phyloP scores from a whole-genome alignment of 2,797 vertebrate species.

The Sparidentex hasta region DNA sequence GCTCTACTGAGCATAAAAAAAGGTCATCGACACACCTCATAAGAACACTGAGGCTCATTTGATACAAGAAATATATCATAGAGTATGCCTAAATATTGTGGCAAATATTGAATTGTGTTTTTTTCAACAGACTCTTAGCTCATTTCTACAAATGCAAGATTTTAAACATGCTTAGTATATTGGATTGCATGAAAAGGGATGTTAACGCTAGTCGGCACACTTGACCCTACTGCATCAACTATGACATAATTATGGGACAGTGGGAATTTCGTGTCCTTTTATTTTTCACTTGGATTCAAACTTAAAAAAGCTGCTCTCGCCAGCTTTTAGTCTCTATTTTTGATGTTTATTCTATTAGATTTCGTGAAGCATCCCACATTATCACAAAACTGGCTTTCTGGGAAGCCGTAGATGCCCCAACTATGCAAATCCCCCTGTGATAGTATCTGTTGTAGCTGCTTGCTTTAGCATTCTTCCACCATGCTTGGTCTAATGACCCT shows the following conservation, averaged over 20 bases:
- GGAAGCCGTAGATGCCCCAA: not conserved
- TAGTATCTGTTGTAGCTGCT: not conserved
- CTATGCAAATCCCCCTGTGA: conserved; percentile 1
- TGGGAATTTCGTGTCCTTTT: not conserved
- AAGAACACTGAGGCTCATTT: not conserved
- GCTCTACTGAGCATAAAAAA: conserved; percentile 13
- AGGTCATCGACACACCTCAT: not conserved
- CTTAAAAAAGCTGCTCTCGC: not conserved
- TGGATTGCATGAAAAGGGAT: not conserved
- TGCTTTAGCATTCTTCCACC: not conserved
- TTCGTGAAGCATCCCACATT: not conserved
- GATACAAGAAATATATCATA: not conserved
- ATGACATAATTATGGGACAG: not conserved
- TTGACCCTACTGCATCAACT: not conserved
- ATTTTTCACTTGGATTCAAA: not conserved
- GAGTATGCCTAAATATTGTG: not conserved
- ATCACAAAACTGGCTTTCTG: not conserved
- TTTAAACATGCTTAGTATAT: not conserved
- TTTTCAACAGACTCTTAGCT: not conserved
- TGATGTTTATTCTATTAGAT: not conserved
- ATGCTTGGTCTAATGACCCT: conserved; percentile 9
- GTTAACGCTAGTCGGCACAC: not conserved
- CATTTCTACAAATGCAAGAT: not conserved
- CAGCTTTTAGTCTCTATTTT: not conserved
- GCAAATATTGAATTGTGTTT: not conserved